Percentiles rank a stretch among this genome's conserved stretches.
Conservation (phyloP, 1,140 invertebrate genomes). For the Reticulitermes speratus region DNA sequence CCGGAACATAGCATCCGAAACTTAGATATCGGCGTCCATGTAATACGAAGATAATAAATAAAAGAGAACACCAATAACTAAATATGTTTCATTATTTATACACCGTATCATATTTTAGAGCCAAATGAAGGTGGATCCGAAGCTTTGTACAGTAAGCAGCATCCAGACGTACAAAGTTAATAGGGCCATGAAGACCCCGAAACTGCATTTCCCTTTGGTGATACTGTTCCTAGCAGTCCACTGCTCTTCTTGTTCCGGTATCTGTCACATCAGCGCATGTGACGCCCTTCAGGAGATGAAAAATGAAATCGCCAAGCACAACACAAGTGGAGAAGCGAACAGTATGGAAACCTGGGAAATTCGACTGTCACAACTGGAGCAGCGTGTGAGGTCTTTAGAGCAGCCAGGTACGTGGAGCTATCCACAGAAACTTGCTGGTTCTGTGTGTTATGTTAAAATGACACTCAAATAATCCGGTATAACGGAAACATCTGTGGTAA, state of each 20-base stretch:
- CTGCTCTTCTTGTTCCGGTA: not conserved
- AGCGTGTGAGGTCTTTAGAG: not conserved
- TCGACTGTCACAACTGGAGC: not conserved
- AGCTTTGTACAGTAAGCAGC: too few relatives aligned
- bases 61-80: too few relatives aligned
- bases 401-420: not conserved
- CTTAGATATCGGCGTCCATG: too few relatives aligned
- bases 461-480: too few relatives aligned
- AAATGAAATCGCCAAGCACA: not conserved
- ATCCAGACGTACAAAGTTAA: not conserved
- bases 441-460: too few relatives aligned
- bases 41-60: too few relatives aligned
- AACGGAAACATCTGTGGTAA: too few relatives aligned
- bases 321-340: not conserved
- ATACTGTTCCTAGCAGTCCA: not conserved
- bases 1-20: too few relatives aligned
- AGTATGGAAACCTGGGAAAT: not conserved
- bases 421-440: too few relatives aligned
- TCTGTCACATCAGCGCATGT: not conserved
- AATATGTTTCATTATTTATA: too few relatives aligned
- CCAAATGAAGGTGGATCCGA: too few relatives aligned
- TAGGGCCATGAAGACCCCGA: not conserved
- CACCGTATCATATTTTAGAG: too few relatives aligned
- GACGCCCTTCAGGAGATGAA: slow-evolving; percentile 8
- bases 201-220: not conserved